A percentile compares a stretch with the other conserved stretches of the same genome.
Conservation (phyloP, 35 echinoderm and acorn worm genomes). For the Apostichopus parvimensis region DNA sequence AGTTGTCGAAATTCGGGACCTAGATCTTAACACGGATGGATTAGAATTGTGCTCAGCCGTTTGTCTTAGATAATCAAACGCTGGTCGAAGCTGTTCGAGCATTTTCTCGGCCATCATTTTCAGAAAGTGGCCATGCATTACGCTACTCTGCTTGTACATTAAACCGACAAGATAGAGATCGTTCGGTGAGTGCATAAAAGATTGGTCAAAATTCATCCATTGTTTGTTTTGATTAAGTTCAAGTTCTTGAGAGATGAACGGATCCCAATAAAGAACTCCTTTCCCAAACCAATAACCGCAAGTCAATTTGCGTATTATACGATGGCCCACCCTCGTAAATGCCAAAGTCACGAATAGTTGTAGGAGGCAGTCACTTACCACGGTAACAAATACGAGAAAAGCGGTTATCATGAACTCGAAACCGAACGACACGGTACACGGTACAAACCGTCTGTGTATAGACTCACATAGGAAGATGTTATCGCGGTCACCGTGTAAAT, state of each 20-base stretch:
- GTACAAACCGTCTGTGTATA: background rate
- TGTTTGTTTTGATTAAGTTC: background rate
- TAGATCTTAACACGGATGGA: no score
- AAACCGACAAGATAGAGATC: constrained; percentile 21
- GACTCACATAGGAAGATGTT: constrained; percentile 8
- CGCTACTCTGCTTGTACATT: constrained; percentile 3
- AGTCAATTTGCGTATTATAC: background rate
- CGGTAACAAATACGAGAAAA: background rate
- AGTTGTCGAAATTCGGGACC: no score
- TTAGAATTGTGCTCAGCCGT: background rate
- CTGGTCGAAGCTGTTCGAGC: constrained; percentile 7
- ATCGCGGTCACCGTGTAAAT: constrained; percentile 11
- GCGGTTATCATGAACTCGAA: constrained; percentile 23
- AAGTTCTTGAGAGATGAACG: constrained; percentile 7
- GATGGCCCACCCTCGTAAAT: background rate
- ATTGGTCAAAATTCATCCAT: constrained; percentile 8
- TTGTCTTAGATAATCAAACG: background rate
- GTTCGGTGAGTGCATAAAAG: constrained; percentile 12
- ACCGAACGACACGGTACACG: constrained; percentile 6
- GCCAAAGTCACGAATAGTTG: background rate
- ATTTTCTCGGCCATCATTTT: constrained; percentile 16
- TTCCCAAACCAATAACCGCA: background rate
- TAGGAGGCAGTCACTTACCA: background rate
- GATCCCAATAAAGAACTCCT: background rate
- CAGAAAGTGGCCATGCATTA: constrained; percentile 14